Base-by-base conservation (phyloP, 2,797 vertebrate genomes). In the Sebastes matsubarae region DNA sequence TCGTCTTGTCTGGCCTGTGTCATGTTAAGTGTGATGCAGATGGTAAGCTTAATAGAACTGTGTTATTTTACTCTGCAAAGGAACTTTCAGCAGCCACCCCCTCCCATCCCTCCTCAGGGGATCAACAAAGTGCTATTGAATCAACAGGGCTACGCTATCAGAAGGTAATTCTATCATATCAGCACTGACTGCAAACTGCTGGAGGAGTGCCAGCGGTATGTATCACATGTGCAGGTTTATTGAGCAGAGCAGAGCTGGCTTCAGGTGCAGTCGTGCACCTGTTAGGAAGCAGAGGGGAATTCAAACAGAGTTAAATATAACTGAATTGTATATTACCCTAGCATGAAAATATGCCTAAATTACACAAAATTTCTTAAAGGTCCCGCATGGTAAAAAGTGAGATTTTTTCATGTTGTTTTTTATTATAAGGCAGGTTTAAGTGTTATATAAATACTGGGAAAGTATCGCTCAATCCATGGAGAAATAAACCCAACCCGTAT, bases 161-260 rank as follows among this genome's bases (percentile, higher is more conserved):
- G 22, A 29, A 78, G 71, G 68, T n/a, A 67, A 87, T 90, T 88
- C 73, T 82, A 84, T 90, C 76, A 88, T 87, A 88, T 91, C 87
- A 82, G 81, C 76, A 22, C 72, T 36, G 79, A 74, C 79, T 85
- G 80, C 75, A 80, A 58, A 85, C 80, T 42, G 80, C 81, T 85
- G 85, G 82, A 83, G 63, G 78, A 75, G 60, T 13, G 68, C 69
- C 63, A 75, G 79, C 71, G 58, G 38, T 80, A 46, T 83, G 77
- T 76, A 77, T 87, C 87, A 84, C 77, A 84, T 82, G 71, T 81
- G 77, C 83, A 84, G 75, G 77, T 80, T 89, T 85, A 91, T 67
- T 80, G 75, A 87, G 87, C 30, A 27, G 63, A 77, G 78, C 25
- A 71, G 73, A 68, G 69, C 64, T 25, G 70, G 85, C 73, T 83